phyloP scores from a whole-genome alignment of 2,113 vertebrate species.

The Urocolius indicus region DNA sequence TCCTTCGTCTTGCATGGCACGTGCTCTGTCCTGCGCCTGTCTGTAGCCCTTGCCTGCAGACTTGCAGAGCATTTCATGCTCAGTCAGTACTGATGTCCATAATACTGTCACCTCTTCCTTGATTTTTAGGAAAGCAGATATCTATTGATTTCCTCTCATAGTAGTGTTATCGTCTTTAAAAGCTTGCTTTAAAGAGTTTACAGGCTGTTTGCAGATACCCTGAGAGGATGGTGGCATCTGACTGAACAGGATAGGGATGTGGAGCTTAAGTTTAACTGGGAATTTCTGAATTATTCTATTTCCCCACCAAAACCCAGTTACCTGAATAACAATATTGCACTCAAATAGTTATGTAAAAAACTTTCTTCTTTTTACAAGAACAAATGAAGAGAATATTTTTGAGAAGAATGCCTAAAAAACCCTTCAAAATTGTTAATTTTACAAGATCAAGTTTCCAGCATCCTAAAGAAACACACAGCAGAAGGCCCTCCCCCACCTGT shows the following conservation, averaged over 20 bases:
- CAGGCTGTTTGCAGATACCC: not conserved
- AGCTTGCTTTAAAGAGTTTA: not conserved
- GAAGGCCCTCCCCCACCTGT: not conserved
- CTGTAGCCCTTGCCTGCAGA: fast-evolving
- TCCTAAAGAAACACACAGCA: not conserved
- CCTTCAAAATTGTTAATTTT: not conserved
- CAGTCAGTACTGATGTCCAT: not conserved
- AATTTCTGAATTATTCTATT: not conserved
- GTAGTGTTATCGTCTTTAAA: not conserved
- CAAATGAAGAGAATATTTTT: not conserved
- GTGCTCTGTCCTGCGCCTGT: not conserved
- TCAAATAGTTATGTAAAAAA: not conserved
- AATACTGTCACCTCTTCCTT: not conserved
- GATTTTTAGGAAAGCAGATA: not conserved
- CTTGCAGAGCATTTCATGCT: not conserved
- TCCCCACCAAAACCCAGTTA: not conserved
- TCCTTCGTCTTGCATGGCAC: not conserved
- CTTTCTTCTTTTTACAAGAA: not conserved
- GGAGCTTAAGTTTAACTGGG: not conserved
- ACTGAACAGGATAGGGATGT: not conserved
- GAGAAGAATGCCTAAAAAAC: not conserved
- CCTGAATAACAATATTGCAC: not conserved
- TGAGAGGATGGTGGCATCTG: not conserved
- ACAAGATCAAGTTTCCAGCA: not conserved
- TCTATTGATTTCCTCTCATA: not conserved